Evolutionary conservation across 2,797 vertebrate genomes (phyloP), one percentile per base, ranked within the genome.

Genomic region (Lacerta viridis): DNA sequence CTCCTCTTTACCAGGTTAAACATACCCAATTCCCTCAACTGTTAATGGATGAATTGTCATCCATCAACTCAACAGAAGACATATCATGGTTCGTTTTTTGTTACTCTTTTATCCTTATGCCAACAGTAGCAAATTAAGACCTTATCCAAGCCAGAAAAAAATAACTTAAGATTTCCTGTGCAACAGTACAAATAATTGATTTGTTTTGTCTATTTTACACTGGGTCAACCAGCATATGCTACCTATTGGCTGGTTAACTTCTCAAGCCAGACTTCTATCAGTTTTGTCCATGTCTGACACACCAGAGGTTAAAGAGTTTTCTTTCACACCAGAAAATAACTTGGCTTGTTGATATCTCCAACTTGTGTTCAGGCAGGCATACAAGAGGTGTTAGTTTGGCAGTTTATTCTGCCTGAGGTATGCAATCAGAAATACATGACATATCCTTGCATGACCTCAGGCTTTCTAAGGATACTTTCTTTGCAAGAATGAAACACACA

Each of bases 251-350:
- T 87, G 29, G 29, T 64, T 36, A 75, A 75, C 11, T n/a, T 17
- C 39, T 81, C 39, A 61, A 29, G 36, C 6, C 29, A 87, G 10
- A 75, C 27, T 93, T 89, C 93, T 87, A 93, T 89, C 81, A 91
- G 87, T 92, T 93, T 85, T n/a, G 80, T 83, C 91, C 85, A 61
- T 89, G 87, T 87, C 84, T 93, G 94, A 95, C 87, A 94, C 92
- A 92, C 92, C 87, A 87, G 89, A 87, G 94, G 92, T 93, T 92
- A 90, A 87, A 93, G 72, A 87, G 82, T 91, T 89, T 93, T 95
- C 90, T 89, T 88, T 89, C 82, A 92, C 95, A 94, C 83, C 87
- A 92, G 91, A 92, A 95, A 94, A 93, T 92, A 91, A 90, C 82
- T 87, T 81, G 11, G 85, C 15, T 90, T 85, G 87, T 74, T 69